Evolutionary conservation across 2,797 vertebrate species (phyloP).

Genomic region (Buphagus erythrorhynchus): DNA sequence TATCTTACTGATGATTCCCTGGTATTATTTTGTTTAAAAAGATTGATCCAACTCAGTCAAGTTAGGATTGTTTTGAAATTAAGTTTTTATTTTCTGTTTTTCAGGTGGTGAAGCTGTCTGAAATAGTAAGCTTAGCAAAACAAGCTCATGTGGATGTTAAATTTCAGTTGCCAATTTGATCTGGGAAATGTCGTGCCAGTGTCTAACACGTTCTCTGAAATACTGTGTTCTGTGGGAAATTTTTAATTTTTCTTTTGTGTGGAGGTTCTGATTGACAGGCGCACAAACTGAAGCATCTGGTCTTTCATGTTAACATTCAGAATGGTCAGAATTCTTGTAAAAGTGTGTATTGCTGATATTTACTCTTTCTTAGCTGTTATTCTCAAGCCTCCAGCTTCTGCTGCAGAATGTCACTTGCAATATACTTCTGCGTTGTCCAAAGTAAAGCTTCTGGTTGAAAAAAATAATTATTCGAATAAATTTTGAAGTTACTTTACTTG

Average conservation of each 20-base stretch:
- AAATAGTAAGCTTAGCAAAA: conserved; percentile 94
- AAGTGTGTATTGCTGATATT: conserved; percentile 34
- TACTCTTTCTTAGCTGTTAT: conserved; percentile 34
- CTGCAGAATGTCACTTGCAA: conserved; percentile 59
- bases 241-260: conserved; percentile 30
- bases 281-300: conserved; percentile 51
- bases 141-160: conserved; percentile 97
- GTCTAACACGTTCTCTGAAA: conserved; percentile 66
- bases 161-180: conserved; percentile 96
- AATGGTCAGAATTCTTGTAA: conserved; percentile 54
- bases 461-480: conserved; percentile 66
- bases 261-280: conserved; percentile 61
- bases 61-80: background rate
- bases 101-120: conserved; percentile 97
- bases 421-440: conserved; percentile 59
- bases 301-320: conserved; percentile 59
- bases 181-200: background rate
- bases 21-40: background rate
- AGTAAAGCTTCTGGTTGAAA: conserved; percentile 59
- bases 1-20: background rate
- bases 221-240: conserved; percentile 70
- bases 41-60: background rate
- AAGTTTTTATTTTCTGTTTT: conserved; percentile 43
- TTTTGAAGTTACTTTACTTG: conserved; percentile 68
- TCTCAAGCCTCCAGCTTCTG: conserved; percentile 61